phyloP scores from a whole-genome alignment of 53 echinoderm and acorn worm genomes.

The Temnopleurus reevesii region DNA sequence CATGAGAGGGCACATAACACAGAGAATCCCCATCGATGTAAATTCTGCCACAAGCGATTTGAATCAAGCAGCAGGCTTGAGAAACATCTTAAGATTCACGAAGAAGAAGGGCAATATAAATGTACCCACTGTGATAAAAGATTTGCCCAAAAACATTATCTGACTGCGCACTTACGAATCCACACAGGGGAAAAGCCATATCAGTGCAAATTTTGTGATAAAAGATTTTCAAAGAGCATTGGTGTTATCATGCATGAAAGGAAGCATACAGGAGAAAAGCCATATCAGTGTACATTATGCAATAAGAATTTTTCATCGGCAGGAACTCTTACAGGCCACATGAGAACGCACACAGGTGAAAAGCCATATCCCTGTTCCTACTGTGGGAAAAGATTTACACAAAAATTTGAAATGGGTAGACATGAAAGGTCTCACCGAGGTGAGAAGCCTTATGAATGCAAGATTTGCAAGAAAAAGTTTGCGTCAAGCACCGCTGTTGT shows the following conservation, averaged over 20 bases:
- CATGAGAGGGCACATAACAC: too few species aligned
- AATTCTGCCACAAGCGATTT: too few species aligned
- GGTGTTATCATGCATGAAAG: not conserved
- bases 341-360: not conserved
- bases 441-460: not conserved
- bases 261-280: not conserved
- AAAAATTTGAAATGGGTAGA: not conserved
- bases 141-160: too few species aligned
- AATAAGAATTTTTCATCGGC: not conserved
- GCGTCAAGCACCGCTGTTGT: not conserved
- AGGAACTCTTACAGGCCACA: not conserved
- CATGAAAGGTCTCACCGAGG: not conserved
- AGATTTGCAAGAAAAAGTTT: not conserved
- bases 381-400: not conserved
- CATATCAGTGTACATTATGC: not conserved
- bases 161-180: too few species aligned
- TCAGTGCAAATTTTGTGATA: not conserved
- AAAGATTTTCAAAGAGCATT: not conserved
- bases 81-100: too few species aligned
- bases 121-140: too few species aligned
- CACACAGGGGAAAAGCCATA: too few species aligned
- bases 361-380: not conserved
- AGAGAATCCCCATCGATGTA: too few species aligned
- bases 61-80: too few species aligned
- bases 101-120: too few species aligned